Base-by-base conservation (phyloP, 2,797 vertebrate species). In the Xiphorhynchus erythropygius region DNA sequence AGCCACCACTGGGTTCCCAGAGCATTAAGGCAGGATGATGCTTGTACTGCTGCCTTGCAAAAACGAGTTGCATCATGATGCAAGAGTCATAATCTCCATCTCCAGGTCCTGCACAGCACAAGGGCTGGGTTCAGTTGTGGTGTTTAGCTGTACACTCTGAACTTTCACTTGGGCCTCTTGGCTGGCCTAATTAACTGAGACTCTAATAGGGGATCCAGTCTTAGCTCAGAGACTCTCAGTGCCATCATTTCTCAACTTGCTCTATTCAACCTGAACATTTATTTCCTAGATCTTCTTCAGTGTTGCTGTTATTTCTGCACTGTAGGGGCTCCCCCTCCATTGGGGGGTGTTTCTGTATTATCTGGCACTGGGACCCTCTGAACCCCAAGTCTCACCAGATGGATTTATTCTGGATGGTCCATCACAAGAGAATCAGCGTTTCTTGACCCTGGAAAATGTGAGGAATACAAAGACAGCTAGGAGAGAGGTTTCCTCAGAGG, bases 1-100 rank as follows among this genome's bases (percentile, higher is more conserved):
- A 64, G 70, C 42, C 90, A 68, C 33, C 62, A 30, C 56, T 71
- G 44, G 75, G 59, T 89, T 87, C 91, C 83, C 79, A 86, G 87
- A 85, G 76, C 64, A 13, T 14, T 60, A 87, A 64, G 93, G 42
- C 93, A n/a, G 95, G 94, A 95, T 76, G 86, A 92, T 95, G 94
- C 96, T 90, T 92, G 95, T 65, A 74, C 41, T 90, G 88, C 93
- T 83, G 85, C 78, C 84, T 95, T 94, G 95, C 93, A 93, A 57
- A 90, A 95, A 81, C 2, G 76, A 9, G 73, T 85, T 90, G 71
- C 69, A 13, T 79, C 81, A 63, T 28, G 63, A 41, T 30, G 88
- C 82, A 80, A 87, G 73, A 68, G 64, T 78, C 75, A 2, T 25
- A 5, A 56, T 39, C 76, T 57, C 14, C 62, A 42, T 39, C 68